phyloP scores from a whole-genome alignment of 2,888 invertebrate genomes.

The Leptinotarsa haldemani region DNA sequence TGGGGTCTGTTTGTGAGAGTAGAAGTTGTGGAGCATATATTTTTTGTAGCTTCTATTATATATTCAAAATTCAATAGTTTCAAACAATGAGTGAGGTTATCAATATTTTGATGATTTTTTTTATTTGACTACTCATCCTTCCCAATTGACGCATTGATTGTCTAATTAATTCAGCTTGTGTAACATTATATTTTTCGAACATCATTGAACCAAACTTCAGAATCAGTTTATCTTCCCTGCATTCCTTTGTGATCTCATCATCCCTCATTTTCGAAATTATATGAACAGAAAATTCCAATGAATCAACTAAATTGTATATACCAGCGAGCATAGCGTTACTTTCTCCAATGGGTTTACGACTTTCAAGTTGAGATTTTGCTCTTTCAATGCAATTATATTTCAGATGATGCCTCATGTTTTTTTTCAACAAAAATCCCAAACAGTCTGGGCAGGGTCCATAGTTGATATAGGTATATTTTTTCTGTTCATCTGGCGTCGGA shows the following conservation, averaged over 20 bases:
- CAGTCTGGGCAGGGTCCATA: not conserved
- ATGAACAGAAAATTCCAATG: too few relatives aligned
- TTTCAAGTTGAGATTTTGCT: not conserved
- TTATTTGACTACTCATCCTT: conserved; percentile 23
- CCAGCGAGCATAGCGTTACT: not conserved
- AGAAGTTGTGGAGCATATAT: conserved; percentile 1
- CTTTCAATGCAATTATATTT: not conserved
- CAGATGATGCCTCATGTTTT: not conserved
- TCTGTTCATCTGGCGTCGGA: conserved; percentile 2
- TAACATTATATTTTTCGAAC: conserved; percentile 33
- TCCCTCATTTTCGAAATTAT: not conserved
- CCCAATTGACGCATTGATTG: conserved; percentile 37
- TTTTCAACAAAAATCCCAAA: not conserved
- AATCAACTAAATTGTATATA: not conserved
- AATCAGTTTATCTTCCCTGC: conserved; percentile 1
- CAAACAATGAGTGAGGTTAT: conserved; percentile 1
- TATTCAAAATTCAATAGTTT: not conserved
- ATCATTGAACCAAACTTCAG: conserved; percentile 2
- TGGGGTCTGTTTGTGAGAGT: conserved; percentile 15
- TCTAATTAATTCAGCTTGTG: conserved; percentile 31
- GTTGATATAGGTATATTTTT: not conserved
- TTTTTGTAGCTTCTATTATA: not conserved
- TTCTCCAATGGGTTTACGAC: not conserved
- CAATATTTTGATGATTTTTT: not conserved
- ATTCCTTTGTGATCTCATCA: not conserved